These are phyloP conservation scores for Ophioninae sp. DNA, from an alignment of 2,888 invertebrate species.

Conservation along the genomic window DNA sequence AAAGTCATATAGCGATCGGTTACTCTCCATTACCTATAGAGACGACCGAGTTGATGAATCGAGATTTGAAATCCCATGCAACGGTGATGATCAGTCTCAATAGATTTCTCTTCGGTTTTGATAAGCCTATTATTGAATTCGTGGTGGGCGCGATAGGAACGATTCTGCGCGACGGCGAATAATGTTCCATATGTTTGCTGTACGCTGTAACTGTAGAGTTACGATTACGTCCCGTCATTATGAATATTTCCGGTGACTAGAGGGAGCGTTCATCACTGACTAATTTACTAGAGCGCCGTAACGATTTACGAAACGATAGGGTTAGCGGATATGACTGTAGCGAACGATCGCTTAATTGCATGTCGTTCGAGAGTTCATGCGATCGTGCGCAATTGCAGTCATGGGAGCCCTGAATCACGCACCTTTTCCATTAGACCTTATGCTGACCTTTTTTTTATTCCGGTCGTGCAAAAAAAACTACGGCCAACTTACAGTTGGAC, in stretches of 20 bases:
- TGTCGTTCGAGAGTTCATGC: slow-evolving; percentile 12
- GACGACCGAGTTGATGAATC: not conserved
- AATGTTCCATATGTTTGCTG: not conserved
- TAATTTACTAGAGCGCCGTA: not conserved
- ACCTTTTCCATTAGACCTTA: slow-evolving; percentile 23
- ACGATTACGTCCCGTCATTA: slow-evolving; percentile 40
- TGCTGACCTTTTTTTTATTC: slow-evolving; percentile 1
- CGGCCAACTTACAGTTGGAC: not conserved
- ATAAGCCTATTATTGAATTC: slow-evolving; percentile 29
- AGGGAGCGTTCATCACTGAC: not conserved
- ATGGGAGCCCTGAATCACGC: slow-evolving; percentile 6
- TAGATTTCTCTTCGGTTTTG: slow-evolving; percentile 22
- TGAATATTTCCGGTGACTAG: slow-evolving; percentile 36
- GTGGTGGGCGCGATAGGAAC: slow-evolving; percentile 10
- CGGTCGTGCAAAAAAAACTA: not conserved
- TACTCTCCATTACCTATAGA: not conserved
- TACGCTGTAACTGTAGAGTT: not conserved
- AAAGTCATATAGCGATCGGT: not conserved
- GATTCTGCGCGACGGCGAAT: slow-evolving; percentile 10
- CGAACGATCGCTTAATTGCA: slow-evolving; percentile 21
- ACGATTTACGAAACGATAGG: slow-evolving; percentile 28
- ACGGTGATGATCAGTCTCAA: not conserved
- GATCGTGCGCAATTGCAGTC: slow-evolving; percentile 4
- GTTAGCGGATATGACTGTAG: not conserved
- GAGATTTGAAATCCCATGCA: not conserved